Evolutionary conservation across 2,113 vertebrate species (phyloP), one percentile per base, ranked within the genome.

Genomic region (Furnarius figulus): DNA sequence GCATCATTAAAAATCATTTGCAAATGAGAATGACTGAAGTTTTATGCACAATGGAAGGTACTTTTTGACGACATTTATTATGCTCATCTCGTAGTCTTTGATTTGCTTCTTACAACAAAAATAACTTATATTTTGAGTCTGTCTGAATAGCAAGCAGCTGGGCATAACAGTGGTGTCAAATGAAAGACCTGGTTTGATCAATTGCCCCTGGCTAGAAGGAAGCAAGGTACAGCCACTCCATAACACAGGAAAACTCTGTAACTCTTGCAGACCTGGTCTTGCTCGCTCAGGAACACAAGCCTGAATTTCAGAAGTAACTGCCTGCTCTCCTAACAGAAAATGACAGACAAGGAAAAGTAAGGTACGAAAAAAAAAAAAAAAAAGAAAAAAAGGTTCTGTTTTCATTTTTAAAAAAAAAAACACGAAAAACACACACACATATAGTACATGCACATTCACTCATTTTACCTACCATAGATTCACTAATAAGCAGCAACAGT

Each of bases 401-500:
- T 79, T 87, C 23, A 56, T 76, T 39, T 76, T 39, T 62, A 47
- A 50, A 42, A 52, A 35, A 7, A 8, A 28, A 16, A 21, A 46
- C 40, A 42, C 4, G 18, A 9, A 74, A 77, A 66, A 49, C 30
- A 76, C 27, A 86, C 30, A 86, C 8, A 52, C 16, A 52, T 17
- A 61, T 1, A 92, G 59, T 30, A 85, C 61, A 80, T 3, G 6
- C 63, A 74, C 28, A 76, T 85, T 91, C 5, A 9, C 13, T 83
- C 53, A 44, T 73, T 92, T 93, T 67, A 97, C 99, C 98, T 94
- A 99, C 99, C 99, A 99, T 99, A 40, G 99, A 99, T 95, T 99
- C 99, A 87, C 99, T 99, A 95, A 99, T 99, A 95, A 99, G 99
- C 96, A 99, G 96, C 89, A 99, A 97, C 88, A 99, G 97, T 95